Evolutionary conservation across 2,113 vertebrate species (phyloP), one percentile per base, ranked within the genome.

Genomic region (Speoplatyrhinus poulsoni): DNA sequence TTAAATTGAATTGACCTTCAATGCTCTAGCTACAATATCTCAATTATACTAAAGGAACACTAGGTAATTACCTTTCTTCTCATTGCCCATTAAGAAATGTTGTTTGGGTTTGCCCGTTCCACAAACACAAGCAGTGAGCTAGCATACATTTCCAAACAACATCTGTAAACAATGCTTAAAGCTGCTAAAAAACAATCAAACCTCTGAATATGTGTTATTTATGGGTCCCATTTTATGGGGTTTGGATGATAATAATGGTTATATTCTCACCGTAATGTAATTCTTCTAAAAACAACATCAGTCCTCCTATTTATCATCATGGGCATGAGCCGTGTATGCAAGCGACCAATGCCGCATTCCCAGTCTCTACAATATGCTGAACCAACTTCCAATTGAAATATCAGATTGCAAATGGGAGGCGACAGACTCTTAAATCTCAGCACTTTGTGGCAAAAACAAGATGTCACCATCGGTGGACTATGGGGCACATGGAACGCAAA

Each of bases 351-450:
- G 74, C 61, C 11, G 32, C 55, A 52, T 46, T 72, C 59, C 63
- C 62, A 64, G 60, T 75, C 82, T 71, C 66, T 67, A 82, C 67
- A 80, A 75, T 69, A 62, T 72, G 65, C 55, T 62, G 55, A 69
- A 79, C 73, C 73, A 80, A 75, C 69, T 84, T 26, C 84, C 55
- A 69, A 58, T 75, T 93, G 89, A 92, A 88, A 88, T 89, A 91
- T 90, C 89, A 88, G 90, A 82, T 61, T 72, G 74, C 72, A 91
- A 92, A 91, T 84, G 73, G 78, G 76, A 90, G 81, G 87, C 64
- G 89, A 93, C 91, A 90, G 82, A 80, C 75, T 74, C 73, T 73
- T 10, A 53, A 90, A 92, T 83, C 71, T 82, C 81, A 82, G 86
- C 70, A 77, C 72, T 86, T 86, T 85, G 74, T 72, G 60, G 69